These are phyloP conservation scores for Melanostoma scalare DNA, from an alignment of 2,888 invertebrate species.

Conservation along the genomic window DNA sequence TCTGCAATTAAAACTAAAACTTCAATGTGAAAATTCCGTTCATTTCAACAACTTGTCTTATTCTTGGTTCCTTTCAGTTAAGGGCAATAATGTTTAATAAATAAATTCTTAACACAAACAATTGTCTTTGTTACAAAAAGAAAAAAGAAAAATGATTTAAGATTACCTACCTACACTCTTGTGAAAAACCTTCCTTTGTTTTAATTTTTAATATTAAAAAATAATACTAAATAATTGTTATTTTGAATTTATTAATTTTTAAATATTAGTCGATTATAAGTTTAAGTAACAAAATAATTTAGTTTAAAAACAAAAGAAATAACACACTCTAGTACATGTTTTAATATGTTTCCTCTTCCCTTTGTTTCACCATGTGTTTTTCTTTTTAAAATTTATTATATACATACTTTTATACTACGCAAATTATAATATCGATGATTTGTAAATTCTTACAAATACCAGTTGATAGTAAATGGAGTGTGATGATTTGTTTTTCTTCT, in stretches of 20 bases:
- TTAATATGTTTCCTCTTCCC: not conserved
- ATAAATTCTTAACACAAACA: slow-evolving; percentile 26
- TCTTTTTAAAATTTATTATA: slow-evolving; percentile 21
- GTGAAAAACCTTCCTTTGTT: slow-evolving; percentile 27
- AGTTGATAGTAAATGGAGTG: slow-evolving; percentile 19
- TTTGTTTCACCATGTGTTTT: slow-evolving; percentile 31
- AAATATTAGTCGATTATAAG: slow-evolving; percentile 51
- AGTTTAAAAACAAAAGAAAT: slow-evolving; percentile 15
- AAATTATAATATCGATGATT: slow-evolving; percentile 43
- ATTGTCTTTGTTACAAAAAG: slow-evolving; percentile 59
- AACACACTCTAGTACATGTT: slow-evolving; percentile 15
- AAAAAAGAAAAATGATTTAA: slow-evolving; percentile 4
- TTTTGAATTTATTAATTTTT: slow-evolving; percentile 64
- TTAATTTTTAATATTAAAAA: not conserved
- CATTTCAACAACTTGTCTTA: slow-evolving; percentile 33
- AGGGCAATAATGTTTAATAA: slow-evolving; percentile 32
- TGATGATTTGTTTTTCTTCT: slow-evolving; percentile 36
- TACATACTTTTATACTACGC: slow-evolving; percentile 37
- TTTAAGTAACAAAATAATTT: slow-evolving; percentile 24
- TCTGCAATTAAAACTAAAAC: slow-evolving; percentile 33
- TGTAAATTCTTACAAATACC: slow-evolving; percentile 50
- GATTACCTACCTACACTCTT: slow-evolving; percentile 2
- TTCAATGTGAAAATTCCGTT: slow-evolving; percentile 27
- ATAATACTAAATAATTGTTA: slow-evolving; percentile 26
- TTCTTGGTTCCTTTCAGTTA: slow-evolving; percentile 60